These are phyloP conservation scores for Cranoglanis bouderius DNA, from an alignment of 2,113 vertebrate genomes.

Conservation along the genomic window DNA sequence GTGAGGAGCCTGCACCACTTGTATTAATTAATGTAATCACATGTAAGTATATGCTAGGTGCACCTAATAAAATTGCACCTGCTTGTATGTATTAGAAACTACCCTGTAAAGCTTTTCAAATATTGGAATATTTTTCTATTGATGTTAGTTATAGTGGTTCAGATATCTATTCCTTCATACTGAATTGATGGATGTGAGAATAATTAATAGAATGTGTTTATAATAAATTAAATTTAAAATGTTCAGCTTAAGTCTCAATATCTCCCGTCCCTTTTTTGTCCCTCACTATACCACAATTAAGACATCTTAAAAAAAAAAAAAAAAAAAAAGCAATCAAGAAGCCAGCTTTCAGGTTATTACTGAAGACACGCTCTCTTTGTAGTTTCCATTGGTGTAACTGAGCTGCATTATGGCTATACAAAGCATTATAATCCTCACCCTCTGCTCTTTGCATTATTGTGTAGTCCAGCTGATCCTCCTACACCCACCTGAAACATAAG, in stretches of 20 bases:
- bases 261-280: background rate
- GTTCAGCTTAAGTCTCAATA: background rate
- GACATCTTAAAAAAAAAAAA: background rate
- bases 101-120: background rate
- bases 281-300: background rate
- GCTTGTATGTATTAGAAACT: background rate
- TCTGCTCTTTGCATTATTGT: conserved; percentile 56
- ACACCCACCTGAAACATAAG: conserved; percentile 43
- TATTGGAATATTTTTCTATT: background rate
- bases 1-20: background rate
- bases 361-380: conserved; percentile 10
- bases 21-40: background rate
- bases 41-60: background rate
- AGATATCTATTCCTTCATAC: background rate
- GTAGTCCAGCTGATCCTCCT: conserved; percentile 64
- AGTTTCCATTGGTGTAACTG: conserved; percentile 51
- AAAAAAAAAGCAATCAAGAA: background rate
- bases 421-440: conserved; percentile 56
- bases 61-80: background rate
- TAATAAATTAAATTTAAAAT: background rate
- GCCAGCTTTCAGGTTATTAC: background rate
- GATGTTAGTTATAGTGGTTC: background rate
- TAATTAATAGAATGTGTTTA: conserved; percentile 58
- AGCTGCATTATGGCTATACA: conserved; percentile 52
- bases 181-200: background rate